Evolutionary conservation across 2,797 vertebrate genomes (phyloP).

Genomic region (Denticeps clupeoides): DNA sequence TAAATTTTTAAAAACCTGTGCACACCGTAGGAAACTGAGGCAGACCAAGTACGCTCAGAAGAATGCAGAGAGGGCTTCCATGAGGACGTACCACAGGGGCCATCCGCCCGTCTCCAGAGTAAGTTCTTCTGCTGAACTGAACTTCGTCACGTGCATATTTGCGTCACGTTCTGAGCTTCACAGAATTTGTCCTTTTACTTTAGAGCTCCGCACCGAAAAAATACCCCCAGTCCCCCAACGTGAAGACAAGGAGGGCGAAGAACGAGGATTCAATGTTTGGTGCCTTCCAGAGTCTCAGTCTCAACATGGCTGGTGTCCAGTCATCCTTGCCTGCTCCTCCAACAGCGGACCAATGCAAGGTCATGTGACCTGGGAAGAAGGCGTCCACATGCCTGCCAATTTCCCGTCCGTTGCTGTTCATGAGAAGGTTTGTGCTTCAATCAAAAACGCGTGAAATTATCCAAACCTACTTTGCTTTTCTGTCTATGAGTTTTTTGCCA

Average conservation of each 20-base stretch:
- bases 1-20: not conserved
- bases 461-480: too few relatives aligned
- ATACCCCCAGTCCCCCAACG: too few relatives aligned
- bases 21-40: slow-evolving; percentile 51
- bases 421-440: too few relatives aligned
- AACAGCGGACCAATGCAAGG: slow-evolving; percentile 47
- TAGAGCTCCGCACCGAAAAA: not conserved
- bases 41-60: slow-evolving; percentile 56
- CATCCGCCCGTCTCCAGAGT: slow-evolving; percentile 60
- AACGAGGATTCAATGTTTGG: slow-evolving; percentile 56
- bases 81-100: slow-evolving; percentile 49
- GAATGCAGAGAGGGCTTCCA: slow-evolving; percentile 45
- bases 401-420: too few relatives aligned
- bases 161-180: not conserved
- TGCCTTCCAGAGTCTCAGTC: slow-evolving; percentile 59
- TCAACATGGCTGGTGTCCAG: slow-evolving; percentile 35
- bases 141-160: too few relatives aligned
- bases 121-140: not conserved
- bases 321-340: slow-evolving; percentile 15
- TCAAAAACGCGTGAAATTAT: too few relatives aligned
- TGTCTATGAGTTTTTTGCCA: too few relatives aligned
- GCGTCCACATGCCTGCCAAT: too few relatives aligned
- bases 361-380: slow-evolving; percentile 51
- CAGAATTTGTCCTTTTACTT: not conserved
- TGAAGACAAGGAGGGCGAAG: too few relatives aligned